Evolutionary conservation across 2,113 vertebrate species (phyloP), one percentile per base, ranked within the genome.

Genomic region (Serilophus lunatus): DNA sequence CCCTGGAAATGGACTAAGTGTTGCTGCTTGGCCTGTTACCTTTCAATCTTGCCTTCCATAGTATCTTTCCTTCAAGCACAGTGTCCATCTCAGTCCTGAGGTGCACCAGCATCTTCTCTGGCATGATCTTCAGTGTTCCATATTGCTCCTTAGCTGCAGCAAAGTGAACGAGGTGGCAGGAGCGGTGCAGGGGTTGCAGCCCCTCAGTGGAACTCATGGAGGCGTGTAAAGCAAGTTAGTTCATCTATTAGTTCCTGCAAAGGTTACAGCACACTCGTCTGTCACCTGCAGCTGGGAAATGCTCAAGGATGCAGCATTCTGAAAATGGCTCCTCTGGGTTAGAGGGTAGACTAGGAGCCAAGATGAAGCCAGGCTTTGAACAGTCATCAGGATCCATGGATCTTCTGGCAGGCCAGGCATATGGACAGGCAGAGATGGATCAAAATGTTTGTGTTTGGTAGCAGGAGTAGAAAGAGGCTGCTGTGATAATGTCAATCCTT

Each of bases 71-170:
- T 56, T 88, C 60, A 88, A 40, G 13, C 29, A 10, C 29, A 13
- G 10, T 7, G 22, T 59, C 59, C 0, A 0, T 63, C 26, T 88
- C 28, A 14, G 1, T 72, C 24, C 31, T 49, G 44, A 63, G 28
- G 11, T 63, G 11, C 59, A 36, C 24, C 35, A 77, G 29, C 33
- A n/a, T 54, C 12, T 40, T 47, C 10, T 59, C 26, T 47, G n/a
- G 66, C 54, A 66, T 18, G 10, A 5, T 63, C 18, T 49, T 76
- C 14, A 0, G 0, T 70, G 18, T 35, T 61, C 19, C 7, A 3
- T 15, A 31, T 33, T 77, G 44, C 28, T 77, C 3, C 35, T 31
- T 29, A 66, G 5, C 13, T 76, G 10, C 12, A 50, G 13, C 35
- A 9, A 7, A 10, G 18, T 36, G 45, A 57, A 16, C 5, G 12